phyloP scores from a whole-genome alignment of 2,797 vertebrate species.

The Pantherophis vulpinus region DNA sequence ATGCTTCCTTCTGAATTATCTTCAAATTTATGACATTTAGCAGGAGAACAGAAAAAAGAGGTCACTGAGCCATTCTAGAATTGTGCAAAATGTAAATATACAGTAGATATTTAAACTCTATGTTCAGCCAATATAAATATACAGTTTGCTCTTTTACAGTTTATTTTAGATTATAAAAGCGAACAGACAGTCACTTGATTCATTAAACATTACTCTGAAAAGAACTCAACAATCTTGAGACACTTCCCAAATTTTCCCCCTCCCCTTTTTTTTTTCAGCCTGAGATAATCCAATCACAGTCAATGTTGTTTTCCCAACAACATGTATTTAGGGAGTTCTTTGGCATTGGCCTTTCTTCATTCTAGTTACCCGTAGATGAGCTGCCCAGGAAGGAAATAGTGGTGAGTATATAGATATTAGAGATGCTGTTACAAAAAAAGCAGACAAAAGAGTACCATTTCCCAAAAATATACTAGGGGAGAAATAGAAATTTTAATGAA shows the following conservation, averaged over 20 bases:
- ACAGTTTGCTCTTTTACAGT: not conserved
- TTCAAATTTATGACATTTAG: not conserved
- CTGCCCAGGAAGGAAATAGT: not conserved
- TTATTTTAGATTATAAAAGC: not conserved
- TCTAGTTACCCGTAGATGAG: not conserved
- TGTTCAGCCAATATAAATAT: not conserved
- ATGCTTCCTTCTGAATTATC: not conserved
- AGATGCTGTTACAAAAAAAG: not conserved
- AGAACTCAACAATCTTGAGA: not conserved
- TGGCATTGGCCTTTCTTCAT: not conserved
- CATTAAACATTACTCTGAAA: not conserved
- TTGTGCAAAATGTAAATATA: not conserved
- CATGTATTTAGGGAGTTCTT: not conserved
- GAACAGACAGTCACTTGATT: not conserved
- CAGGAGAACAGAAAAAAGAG: not conserved
- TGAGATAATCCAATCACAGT: not conserved
- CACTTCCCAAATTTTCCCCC: not conserved
- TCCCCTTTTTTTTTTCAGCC: not conserved
- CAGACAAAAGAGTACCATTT: not conserved
- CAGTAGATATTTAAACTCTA: not conserved
- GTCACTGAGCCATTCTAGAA: not conserved
- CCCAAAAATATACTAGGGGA: not conserved
- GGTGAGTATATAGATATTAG: not conserved
- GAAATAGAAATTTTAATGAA: not conserved
- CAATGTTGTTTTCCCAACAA: not conserved